Percentiles rank a stretch among this genome's conserved stretches.
Evolutionary conservation across 2,113 vertebrate genomes (phyloP).

Genomic region (Rostratula benghalensis): DNA sequence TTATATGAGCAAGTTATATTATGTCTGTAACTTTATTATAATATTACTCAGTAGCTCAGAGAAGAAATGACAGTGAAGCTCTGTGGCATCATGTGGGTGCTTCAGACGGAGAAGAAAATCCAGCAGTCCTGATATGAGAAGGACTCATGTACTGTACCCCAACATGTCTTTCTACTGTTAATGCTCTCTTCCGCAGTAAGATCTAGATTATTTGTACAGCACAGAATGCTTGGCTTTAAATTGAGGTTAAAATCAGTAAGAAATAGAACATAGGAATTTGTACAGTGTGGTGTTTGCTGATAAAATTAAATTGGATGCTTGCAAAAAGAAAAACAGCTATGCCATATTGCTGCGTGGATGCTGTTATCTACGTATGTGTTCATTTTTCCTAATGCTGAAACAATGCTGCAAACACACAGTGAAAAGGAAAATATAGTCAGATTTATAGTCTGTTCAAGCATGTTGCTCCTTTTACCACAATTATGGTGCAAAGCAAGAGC

Average conservation of each 20-base stretch:
- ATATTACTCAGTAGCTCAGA: neutral
- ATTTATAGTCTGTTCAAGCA: constrained; percentile 18
- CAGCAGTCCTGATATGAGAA: neutral
- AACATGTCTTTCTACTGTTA: neutral
- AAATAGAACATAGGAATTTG: neutral
- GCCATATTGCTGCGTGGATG: constrained; percentile 29
- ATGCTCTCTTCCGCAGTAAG: neutral
- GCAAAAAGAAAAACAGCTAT: neutral
- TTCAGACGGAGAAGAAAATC: neutral
- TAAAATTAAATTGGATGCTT: neutral
- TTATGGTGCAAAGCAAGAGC: neutral
- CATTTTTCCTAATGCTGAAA: constrained; percentile 39
- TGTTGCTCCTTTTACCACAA: constrained; percentile 39
- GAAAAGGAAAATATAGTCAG: constrained; percentile 16
- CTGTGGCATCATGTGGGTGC: neutral
- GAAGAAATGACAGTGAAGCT: neutral
- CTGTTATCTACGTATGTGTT: neutral
- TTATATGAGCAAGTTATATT: constrained; percentile 4
- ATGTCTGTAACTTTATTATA: constrained; percentile 17
- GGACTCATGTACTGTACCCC: neutral
- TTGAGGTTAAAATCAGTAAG: neutral
- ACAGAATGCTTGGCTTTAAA: neutral
- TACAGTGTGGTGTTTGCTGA: neutral
- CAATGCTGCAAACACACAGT: constrained; percentile 20
- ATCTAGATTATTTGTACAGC: neutral